Conservation (phyloP, 2,113 vertebrate genomes). For the Muntiacus reevesi region DNA sequence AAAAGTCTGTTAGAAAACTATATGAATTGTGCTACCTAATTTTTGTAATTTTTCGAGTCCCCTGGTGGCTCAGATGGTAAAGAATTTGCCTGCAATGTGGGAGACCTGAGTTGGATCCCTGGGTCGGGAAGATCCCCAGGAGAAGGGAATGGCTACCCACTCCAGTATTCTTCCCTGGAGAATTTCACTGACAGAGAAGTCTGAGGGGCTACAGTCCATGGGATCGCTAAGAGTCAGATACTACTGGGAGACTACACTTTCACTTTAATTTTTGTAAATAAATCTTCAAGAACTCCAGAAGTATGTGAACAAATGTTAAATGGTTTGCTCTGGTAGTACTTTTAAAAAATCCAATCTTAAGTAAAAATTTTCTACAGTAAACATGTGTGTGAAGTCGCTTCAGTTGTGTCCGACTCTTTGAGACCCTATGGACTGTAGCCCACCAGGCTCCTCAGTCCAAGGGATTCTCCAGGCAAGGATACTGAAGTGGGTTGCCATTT, state of each 20-base stretch:
- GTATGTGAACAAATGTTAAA: not conserved
- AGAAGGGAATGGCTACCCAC: not conserved
- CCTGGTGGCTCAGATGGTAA: not conserved
- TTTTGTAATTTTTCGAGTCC: not conserved
- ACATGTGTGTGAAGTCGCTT: not conserved
- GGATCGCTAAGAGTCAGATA: not conserved
- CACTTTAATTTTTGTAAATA: not conserved
- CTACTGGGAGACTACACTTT: not conserved
- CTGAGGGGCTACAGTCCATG: not conserved
- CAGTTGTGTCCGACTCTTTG: not conserved
- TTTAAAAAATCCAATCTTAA: not conserved
- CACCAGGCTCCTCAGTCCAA: not conserved
- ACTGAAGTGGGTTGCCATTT: not conserved
- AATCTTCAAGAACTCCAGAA: not conserved
- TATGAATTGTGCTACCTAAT: not conserved
- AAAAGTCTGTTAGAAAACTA: not conserved
- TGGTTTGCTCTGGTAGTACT: not conserved
- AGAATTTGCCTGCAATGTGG: not conserved
- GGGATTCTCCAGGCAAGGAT: not conserved
- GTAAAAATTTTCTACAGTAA: not conserved
- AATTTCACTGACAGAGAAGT: not conserved
- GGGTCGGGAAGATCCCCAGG: not conserved
- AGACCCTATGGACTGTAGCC: not conserved
- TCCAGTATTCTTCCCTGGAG: not conserved
- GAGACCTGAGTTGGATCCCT: not conserved